These are phyloP conservation scores for Phoeniculus purpureus DNA, from an alignment of 2,797 vertebrate species.

Conservation along the genomic window DNA sequence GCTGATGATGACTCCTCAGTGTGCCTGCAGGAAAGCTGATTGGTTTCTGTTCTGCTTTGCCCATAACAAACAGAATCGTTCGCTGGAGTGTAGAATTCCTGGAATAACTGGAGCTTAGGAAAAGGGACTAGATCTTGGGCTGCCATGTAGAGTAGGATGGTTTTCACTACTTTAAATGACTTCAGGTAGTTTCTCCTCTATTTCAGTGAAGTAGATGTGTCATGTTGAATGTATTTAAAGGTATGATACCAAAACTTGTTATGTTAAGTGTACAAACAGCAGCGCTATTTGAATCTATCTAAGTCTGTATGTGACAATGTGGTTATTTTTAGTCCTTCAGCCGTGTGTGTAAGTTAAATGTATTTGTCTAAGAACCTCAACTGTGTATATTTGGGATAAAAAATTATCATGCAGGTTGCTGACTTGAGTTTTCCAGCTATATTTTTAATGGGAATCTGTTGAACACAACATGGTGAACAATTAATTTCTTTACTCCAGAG, in stretches of 20 bases:
- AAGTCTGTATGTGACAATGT: background rate
- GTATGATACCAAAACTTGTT: background rate
- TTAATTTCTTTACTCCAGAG: slow-evolving; percentile 93
- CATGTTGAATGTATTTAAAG: background rate
- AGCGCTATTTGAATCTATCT: background rate
- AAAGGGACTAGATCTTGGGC: background rate
- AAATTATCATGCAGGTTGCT: background rate
- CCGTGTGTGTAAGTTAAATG: background rate
- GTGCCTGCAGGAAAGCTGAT: background rate
- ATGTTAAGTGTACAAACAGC: background rate
- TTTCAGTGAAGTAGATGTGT: background rate
- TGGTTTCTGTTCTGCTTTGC: background rate
- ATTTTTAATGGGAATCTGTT: slow-evolving; percentile 66
- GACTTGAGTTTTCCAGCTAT: slow-evolving; percentile 40
- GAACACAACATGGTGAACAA: slow-evolving; percentile 76
- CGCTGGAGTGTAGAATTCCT: background rate
- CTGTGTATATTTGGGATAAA: background rate
- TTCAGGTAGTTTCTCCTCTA: background rate
- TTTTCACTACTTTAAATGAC: background rate
- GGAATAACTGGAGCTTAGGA: background rate
- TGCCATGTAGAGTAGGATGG: background rate
- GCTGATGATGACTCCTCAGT: background rate
- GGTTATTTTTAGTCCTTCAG: background rate
- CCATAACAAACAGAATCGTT: background rate
- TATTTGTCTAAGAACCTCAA: background rate